Conservation (phyloP, 2,888 invertebrate genomes). For the Laspeyria flexula region DNA sequence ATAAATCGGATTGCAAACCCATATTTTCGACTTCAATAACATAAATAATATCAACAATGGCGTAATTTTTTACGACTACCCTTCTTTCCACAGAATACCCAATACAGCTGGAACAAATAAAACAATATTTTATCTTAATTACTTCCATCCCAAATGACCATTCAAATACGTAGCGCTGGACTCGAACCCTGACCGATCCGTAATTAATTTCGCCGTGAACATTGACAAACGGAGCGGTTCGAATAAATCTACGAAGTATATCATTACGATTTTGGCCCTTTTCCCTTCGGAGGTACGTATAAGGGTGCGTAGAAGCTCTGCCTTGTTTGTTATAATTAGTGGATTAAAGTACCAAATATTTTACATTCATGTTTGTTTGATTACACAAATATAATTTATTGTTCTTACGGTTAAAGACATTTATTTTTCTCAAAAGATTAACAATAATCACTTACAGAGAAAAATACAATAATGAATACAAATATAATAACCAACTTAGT, state of each 20-base stretch:
- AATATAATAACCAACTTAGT: too few relatives aligned
- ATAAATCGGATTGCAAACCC: background rate
- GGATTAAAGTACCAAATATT: slow-evolving; percentile 5
- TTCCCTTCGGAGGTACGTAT: slow-evolving; percentile 28
- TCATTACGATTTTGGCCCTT: slow-evolving; percentile 62
- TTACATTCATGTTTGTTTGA: background rate
- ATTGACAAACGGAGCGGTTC: slow-evolving; percentile 72
- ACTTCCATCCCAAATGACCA: slow-evolving; percentile 60
- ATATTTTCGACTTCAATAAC: background rate
- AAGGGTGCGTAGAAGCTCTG: slow-evolving; percentile 14
- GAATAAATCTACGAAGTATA: slow-evolving; percentile 76
- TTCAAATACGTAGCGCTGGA: slow-evolving; percentile 57
- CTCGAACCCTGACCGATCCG: slow-evolving; percentile 67
- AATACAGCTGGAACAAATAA: slow-evolving; percentile 46
- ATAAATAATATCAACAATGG: slow-evolving; percentile 35
- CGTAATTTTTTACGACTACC: slow-evolving; percentile 25
- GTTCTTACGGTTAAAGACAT: too few relatives aligned
- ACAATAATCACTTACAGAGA: too few relatives aligned
- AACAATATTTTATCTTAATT: slow-evolving; percentile 63
- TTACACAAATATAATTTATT: background rate
- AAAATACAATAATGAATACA: too few relatives aligned
- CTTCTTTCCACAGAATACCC: slow-evolving; percentile 22
- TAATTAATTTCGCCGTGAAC: slow-evolving; percentile 75
- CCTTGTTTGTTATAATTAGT: slow-evolving; percentile 36
- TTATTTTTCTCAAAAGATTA: too few relatives aligned